These are phyloP conservation scores for Melipona beecheii DNA, from an alignment of 2,888 invertebrate species.

Conservation along the genomic window DNA sequence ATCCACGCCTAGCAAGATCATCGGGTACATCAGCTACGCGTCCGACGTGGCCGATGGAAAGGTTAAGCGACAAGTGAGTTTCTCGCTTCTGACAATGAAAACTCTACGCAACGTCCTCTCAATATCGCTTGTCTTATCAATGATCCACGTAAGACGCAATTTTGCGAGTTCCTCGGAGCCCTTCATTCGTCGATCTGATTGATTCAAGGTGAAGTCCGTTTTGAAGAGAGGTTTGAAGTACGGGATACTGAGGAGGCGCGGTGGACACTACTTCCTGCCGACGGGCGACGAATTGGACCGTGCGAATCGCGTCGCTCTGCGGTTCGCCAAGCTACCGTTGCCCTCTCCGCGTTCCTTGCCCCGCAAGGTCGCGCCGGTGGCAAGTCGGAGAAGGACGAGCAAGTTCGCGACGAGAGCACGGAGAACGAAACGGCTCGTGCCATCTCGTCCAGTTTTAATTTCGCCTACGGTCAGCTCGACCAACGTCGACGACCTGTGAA, in stretches of 20 bases:
- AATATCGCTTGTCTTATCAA: too few species aligned
- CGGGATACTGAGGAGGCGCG: conserved; percentile 74
- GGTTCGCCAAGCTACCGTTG: conserved; percentile 76
- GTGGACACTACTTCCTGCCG: conserved; percentile 78
- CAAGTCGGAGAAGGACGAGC: conserved; percentile 3
- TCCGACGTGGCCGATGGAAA: conserved; percentile 71
- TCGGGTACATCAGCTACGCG: conserved; percentile 75
- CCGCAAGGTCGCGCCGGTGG: conserved; percentile 10
- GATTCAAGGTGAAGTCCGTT: conserved; percentile 73
- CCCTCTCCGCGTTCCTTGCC: conserved; percentile 55
- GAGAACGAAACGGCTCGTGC: conserved; percentile 33
- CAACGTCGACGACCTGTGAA: not conserved
- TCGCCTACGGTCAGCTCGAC: conserved; percentile 34
- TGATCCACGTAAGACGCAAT: too few species aligned
- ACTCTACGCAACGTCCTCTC: too few species aligned
- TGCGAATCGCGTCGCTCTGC: conserved; percentile 74
- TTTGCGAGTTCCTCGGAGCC: too few species aligned
- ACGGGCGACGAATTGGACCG: conserved; percentile 74
- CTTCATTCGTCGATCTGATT: not conserved
- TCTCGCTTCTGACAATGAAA: too few species aligned
- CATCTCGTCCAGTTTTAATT: conserved; percentile 14
- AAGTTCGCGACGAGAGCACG: not conserved
- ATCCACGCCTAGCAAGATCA: conserved; percentile 74
- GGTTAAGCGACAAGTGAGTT: conserved; percentile 76
- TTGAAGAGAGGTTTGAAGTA: conserved; percentile 76